phyloP scores from a whole-genome alignment of 1,140 invertebrate species.

The Heterodera carotae region DNA sequence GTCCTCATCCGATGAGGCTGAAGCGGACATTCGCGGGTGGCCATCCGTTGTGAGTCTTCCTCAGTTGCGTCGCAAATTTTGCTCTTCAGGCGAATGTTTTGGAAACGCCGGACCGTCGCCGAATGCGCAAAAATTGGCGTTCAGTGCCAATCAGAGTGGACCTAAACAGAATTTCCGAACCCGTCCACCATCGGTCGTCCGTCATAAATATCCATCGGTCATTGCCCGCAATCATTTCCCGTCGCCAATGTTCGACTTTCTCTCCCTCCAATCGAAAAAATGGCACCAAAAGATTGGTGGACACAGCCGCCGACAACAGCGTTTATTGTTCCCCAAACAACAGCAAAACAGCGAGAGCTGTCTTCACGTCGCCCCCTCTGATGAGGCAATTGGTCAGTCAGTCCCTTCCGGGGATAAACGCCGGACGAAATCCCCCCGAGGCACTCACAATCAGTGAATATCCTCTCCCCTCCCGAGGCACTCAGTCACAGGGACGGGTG shows the following conservation, averaged over 20 bases:
- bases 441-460: no score
- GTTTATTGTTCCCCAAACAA: not conserved
- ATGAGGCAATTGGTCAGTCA: constrained; percentile 1
- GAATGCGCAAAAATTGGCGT: constrained; percentile 20
- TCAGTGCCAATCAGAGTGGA: constrained; percentile 6
- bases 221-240: not conserved
- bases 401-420: no score
- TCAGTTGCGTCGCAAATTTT: not conserved
- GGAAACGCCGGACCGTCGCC: constrained; percentile 31
- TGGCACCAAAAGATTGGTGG: not conserved
- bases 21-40: constrained; percentile 20
- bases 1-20: constrained; percentile 29
- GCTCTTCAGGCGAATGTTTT: constrained; percentile 19
- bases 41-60: constrained; percentile 24
- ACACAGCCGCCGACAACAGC: not conserved
- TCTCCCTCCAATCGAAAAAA: not conserved
- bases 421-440: no score
- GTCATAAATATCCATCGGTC: constrained; percentile 5
- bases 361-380: not conserved
- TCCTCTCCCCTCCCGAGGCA: no score
- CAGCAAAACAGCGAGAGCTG: not conserved
- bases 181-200: constrained; percentile 1
- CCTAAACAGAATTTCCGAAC: not conserved
- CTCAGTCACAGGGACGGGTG: no score
- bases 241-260: constrained; percentile 4